A percentile compares a stretch with the other conserved stretches of the same genome.
Conservation (phyloP, 2,113 vertebrate species). For the Sorex araneus region DNA sequence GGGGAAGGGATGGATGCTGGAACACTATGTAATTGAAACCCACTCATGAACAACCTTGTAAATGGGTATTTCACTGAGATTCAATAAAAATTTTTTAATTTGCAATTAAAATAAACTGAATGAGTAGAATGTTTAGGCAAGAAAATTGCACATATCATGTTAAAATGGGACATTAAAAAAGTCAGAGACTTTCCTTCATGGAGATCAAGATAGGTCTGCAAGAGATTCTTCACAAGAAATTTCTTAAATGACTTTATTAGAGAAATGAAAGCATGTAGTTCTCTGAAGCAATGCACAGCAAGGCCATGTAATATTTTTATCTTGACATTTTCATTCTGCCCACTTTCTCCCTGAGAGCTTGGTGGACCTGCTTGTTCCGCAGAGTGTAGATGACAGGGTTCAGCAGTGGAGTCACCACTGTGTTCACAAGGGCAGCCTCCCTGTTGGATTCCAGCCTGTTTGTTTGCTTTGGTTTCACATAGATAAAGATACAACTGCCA, state of each 20-base stretch:
- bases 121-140: too few species aligned
- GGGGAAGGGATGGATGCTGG: too few species aligned
- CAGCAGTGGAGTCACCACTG: neutral
- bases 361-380: conserved; percentile 52
- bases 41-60: too few species aligned
- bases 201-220: too few species aligned
- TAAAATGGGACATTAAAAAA: too few species aligned
- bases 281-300: neutral
- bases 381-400: conserved; percentile 57
- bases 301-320: neutral
- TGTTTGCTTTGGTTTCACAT: neutral
- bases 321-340: conserved; percentile 37
- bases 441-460: conserved; percentile 23
- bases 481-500: conserved; percentile 22
- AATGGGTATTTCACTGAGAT: too few species aligned
- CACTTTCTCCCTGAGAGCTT: neutral
- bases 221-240: neutral
- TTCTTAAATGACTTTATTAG: too few species aligned
- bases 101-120: too few species aligned
- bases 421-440: conserved; percentile 61
- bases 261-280: neutral
- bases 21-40: too few species aligned
- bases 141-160: too few species aligned
- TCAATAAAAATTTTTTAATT: too few species aligned
- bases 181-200: too few species aligned